Evolutionary conservation across 2,113 vertebrate species (phyloP).

Genomic region (Xenotilapia longispinis): DNA sequence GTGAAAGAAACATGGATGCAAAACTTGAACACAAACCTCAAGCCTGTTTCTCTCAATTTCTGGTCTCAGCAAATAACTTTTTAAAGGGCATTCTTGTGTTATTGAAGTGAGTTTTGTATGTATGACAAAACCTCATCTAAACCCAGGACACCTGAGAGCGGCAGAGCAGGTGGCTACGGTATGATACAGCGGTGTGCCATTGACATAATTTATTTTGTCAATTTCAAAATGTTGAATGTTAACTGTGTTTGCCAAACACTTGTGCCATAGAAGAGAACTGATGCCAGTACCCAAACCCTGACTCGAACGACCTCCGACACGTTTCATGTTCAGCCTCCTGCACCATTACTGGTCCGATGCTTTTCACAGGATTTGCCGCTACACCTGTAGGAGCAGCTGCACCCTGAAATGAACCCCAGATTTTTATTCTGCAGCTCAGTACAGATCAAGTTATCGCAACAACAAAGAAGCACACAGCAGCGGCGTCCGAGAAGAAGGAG

Average conservation of each 20-base stretch:
- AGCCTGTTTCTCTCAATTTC: background rate
- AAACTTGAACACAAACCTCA: background rate
- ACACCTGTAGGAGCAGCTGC: background rate
- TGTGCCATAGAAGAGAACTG: slow-evolving; percentile 28
- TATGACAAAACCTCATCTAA: background rate
- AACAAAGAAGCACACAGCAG: background rate
- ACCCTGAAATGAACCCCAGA: background rate
- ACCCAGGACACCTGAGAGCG: background rate
- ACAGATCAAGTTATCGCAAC: background rate
- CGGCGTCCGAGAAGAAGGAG: background rate
- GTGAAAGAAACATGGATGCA: background rate
- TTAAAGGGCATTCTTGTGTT: slow-evolving; percentile 18
- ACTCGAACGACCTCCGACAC: background rate
- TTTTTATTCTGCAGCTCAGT: background rate
- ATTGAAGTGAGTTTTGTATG: slow-evolving; percentile 2
- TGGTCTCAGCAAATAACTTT: background rate
- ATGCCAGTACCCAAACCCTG: background rate
- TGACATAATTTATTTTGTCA: slow-evolving; percentile 23
- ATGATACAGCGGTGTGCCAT: slow-evolving; percentile 31
- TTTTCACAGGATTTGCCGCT: background rate
- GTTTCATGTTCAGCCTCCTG: background rate
- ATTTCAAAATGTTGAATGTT: slow-evolving; percentile 21
- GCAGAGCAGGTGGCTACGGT: background rate
- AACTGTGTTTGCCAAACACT: slow-evolving; percentile 3
- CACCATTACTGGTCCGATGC: background rate